Evolutionary conservation across 2,113 vertebrate genomes (phyloP).

Genomic region (Junco hyemalis): DNA sequence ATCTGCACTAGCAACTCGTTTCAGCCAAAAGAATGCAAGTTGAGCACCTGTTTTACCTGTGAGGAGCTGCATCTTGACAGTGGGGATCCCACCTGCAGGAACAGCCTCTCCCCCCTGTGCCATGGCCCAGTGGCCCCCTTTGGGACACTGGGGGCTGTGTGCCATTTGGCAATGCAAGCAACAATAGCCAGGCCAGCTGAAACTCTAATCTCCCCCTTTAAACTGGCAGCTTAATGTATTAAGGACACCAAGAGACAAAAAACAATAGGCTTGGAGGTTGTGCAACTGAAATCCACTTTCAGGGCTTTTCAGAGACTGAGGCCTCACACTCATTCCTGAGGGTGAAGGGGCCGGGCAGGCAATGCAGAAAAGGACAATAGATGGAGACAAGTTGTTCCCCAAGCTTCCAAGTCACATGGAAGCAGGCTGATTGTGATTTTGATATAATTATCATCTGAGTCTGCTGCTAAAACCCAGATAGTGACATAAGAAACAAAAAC

Average conservation of each 20-base stretch:
- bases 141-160: background rate
- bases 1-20: background rate
- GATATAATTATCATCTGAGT: background rate
- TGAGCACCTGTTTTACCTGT: background rate
- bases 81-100: fast-evolving
- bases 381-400: background rate
- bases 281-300: conserved; percentile 19
- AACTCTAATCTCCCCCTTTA: conserved; percentile 32
- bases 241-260: conserved; percentile 35
- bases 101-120: background rate
- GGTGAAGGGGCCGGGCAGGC: background rate
- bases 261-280: conserved; percentile 27
- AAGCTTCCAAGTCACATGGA: background rate
- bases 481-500: background rate
- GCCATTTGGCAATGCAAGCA: background rate
- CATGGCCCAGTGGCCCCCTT: background rate
- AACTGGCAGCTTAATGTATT: conserved; percentile 40
- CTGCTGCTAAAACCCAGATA: background rate
- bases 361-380: background rate
- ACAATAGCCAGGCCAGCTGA: background rate
- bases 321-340: background rate
- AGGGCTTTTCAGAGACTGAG: background rate
- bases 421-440: background rate
- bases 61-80: background rate
- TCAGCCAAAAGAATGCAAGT: background rate